Base-by-base conservation (phyloP, 2,888 invertebrate genomes). In the Campaea margaritaria region DNA sequence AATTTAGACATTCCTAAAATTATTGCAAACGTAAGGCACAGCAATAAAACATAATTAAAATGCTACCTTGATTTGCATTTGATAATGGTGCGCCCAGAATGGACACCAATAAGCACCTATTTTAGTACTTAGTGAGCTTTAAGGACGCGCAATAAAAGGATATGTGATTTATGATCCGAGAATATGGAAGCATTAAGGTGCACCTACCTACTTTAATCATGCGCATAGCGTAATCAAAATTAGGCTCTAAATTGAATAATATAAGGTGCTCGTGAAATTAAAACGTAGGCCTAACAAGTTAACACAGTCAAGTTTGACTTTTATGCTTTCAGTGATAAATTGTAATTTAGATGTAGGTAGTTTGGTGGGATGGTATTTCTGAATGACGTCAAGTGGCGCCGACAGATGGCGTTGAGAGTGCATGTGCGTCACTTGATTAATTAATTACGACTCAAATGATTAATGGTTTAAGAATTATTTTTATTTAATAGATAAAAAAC, bases 401-500 rank as follows among this genome's bases (percentile, higher is more conserved):
- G 72, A 78, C 72, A 85, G 86, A 86, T 84, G 86, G 83, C 86
- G 81, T 62, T 76, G 70, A 67, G 55, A 31, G 67, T 71, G 72
- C 67, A 73, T 64, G 66, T 78, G 82, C 79, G 82, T 80, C 80
- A 80, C 56, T 38, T 81, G 81, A 82, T 80, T 68, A 73, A 81
- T 78, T 57, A 67, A 60, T 65, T 56, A 65, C 21, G 60, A 57
- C 70, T 11, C 14, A 28, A 79, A 74, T 70, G 66, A 63, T 73
- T 77, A 68, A 5, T 5, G 27, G 2, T 27, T 27, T n/a, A n/a
- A n/a, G n/a, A n/a, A n/a, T n/a, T n/a, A n/a, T n/a, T n/a, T 27
- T 27, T 27, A 27, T 27, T 27, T 27, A 27, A n/a, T n/a, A n/a
- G n/a, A n/a, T n/a, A n/a, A n/a, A n/a, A n/a, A n/a, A n/a, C n/a